Conservation (phyloP, 53 echinoderm and acorn worm species). For the Apostichopus leukothele region DNA sequence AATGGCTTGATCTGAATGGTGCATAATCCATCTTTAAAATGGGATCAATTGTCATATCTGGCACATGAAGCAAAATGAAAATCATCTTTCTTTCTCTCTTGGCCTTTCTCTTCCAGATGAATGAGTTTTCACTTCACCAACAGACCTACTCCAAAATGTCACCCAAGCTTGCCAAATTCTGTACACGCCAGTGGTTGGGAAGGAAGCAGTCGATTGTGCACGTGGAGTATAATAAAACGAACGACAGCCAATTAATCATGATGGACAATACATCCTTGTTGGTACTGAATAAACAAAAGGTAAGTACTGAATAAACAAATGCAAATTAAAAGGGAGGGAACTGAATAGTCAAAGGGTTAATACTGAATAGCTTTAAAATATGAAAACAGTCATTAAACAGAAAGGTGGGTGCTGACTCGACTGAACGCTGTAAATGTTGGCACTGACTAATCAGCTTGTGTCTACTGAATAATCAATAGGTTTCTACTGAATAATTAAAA, state of each 20-base stretch:
- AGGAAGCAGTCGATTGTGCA: background rate
- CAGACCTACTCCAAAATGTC: slow-evolving; percentile 8
- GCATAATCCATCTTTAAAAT: no score
- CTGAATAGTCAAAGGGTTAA: no score
- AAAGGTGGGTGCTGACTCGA: no score
- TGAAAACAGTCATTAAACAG: no score
- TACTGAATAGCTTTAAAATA: no score
- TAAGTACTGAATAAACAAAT: background rate
- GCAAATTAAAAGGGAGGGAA: background rate
- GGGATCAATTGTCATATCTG: no score
- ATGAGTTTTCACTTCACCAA: slow-evolving; percentile 12
- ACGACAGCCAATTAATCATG: background rate
- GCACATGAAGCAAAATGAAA: no score
- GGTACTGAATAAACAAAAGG: slow-evolving; percentile 6
- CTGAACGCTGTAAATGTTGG: no score
- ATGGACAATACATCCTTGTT: slow-evolving; percentile 11
- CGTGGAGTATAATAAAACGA: slow-evolving; percentile 2
- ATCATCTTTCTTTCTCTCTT: background rate
- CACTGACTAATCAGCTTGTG: no score
- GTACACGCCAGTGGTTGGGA: background rate
- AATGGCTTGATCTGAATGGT: no score
- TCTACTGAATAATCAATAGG: background rate
- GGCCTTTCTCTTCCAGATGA: background rate
- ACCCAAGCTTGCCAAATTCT: background rate
- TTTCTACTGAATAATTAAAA: background rate